phyloP scores from a whole-genome alignment of 1,140 invertebrate species.

The Aricia agestis region DNA sequence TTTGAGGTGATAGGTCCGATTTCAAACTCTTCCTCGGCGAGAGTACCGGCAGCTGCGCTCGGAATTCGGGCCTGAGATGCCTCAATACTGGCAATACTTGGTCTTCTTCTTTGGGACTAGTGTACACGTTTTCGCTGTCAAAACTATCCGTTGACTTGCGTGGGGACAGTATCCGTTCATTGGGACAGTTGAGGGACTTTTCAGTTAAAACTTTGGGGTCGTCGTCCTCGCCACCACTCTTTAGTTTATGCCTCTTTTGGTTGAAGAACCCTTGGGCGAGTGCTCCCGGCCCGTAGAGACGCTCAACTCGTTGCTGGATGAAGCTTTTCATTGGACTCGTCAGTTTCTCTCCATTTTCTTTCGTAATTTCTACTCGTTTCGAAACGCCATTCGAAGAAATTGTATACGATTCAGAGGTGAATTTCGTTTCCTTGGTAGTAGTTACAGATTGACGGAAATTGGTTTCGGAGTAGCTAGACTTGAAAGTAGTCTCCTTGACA shows the following conservation, averaged over 20 bases:
- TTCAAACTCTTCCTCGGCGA: slow-evolving; percentile 76
- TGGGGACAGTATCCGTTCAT: slow-evolving; percentile 43
- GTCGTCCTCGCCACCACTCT: slow-evolving; percentile 61
- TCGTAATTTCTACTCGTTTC: slow-evolving; percentile 65
- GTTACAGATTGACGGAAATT: slow-evolving; percentile 67
- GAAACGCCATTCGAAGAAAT: slow-evolving; percentile 65
- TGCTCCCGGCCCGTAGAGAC: slow-evolving; percentile 90
- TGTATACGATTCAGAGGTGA: slow-evolving; percentile 66
- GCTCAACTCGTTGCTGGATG: slow-evolving; percentile 91
- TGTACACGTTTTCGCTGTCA: slow-evolving; percentile 51
- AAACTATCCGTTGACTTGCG: slow-evolving; percentile 48
- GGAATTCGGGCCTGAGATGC: slow-evolving; percentile 88
- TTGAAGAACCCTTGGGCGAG: slow-evolving; percentile 89
- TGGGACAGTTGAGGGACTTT: slow-evolving; percentile 61
- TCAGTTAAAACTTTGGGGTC: slow-evolving; percentile 59
- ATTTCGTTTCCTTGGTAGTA: slow-evolving; percentile 51
- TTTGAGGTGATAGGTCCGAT: slow-evolving; percentile 51
- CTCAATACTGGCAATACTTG: slow-evolving; percentile 83
- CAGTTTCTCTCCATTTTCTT: slow-evolving; percentile 68
- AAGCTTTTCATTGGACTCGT: slow-evolving; percentile 84
- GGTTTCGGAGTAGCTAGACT: slow-evolving; percentile 71
- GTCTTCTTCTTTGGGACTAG: slow-evolving; percentile 56
- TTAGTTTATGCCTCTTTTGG: slow-evolving; percentile 74
- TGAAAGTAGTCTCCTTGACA: slow-evolving; percentile 59
- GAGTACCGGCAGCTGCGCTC: slow-evolving; percentile 86